Base-by-base conservation (phyloP, 1,140 invertebrate genomes). In the Platorchestia sp. region DNA sequence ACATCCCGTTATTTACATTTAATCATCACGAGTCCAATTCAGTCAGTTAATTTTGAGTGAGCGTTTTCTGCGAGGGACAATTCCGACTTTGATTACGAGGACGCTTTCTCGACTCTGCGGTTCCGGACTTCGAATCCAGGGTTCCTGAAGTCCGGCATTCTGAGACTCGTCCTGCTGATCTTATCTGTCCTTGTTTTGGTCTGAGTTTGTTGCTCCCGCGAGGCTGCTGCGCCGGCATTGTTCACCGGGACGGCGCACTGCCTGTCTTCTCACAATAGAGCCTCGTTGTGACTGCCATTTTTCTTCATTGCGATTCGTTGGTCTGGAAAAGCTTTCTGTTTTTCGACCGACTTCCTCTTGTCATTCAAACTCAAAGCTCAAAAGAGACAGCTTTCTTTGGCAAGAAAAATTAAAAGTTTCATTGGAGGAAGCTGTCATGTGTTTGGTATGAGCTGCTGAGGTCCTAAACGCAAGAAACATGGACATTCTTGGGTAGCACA, bases 321-420 rank as follows among this genome's bases (percentile, higher is more conserved):
- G 91, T 47, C 91, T 47, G 91, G 91, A 93, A 93, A 93, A 93
- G n/a, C 91, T 43, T 42, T 93, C 91, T 93, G 91, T 93, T 93
- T 93, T 93, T 93, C 91, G 91, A 93, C 91, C 43, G 45, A 93
- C 91, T 93, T 93, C 43, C 91, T 93, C 91, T 93, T 93, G 91
- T 93, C 91, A 93, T 93, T 93, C 91, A 93, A 93, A 93, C 91
- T 93, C 91, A 44, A 47, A 93, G 91, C 40, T 93, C 41, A 93
- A 93, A 91, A 93, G 45, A 93, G 45, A 36, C 91, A 93, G 44
- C 91, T 93, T 45, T 93, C 91, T 47, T 93, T 0, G 36, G 19
- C 45, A 47, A 45, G 91, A 93, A 93, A 47, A 93, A 93, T 47
- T 14, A 45, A 47, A 47, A 93, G 91, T 47, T 93, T 45, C 91